Conservation (phyloP, 2,797 vertebrate species). For the Macropus fuliginosus region DNA sequence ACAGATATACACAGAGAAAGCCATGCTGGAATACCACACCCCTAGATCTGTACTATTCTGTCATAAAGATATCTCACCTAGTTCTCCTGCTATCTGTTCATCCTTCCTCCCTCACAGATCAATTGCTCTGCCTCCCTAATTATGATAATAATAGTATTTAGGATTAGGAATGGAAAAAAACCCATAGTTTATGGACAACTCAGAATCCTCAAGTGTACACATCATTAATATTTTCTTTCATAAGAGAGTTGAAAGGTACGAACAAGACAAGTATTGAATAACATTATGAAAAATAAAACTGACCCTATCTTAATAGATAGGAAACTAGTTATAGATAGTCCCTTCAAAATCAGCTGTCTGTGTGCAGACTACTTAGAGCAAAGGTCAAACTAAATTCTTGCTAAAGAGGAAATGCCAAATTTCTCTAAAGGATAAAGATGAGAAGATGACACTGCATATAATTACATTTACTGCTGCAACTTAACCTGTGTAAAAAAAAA, state of each 20-base stretch:
- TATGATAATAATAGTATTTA: background rate
- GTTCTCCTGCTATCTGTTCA: background rate
- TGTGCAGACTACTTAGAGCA: background rate
- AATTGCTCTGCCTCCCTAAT: background rate
- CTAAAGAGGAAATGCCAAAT: background rate
- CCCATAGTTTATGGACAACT: background rate
- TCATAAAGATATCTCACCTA: background rate
- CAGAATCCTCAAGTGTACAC: background rate
- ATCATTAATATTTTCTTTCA: background rate
- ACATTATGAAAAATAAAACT: background rate
- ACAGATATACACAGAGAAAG: background rate
- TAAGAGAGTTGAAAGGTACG: background rate
- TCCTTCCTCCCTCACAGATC: background rate
- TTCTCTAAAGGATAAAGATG: background rate
- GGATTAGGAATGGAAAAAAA: background rate
- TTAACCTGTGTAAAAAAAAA: background rate
- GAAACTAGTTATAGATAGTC: background rate
- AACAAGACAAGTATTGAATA: background rate
- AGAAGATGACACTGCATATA: background rate
- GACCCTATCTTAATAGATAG: background rate
- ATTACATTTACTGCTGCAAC: background rate
- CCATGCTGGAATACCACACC: background rate
- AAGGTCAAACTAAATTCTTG: slow-evolving; percentile 1
- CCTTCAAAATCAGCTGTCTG: background rate
- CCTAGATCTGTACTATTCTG: background rate